A percentile compares a stretch with the other conserved stretches of the same genome.
These are phyloP conservation scores for Tillus elongatus DNA, from an alignment of 2,888 invertebrate species.

Conservation along the genomic window DNA sequence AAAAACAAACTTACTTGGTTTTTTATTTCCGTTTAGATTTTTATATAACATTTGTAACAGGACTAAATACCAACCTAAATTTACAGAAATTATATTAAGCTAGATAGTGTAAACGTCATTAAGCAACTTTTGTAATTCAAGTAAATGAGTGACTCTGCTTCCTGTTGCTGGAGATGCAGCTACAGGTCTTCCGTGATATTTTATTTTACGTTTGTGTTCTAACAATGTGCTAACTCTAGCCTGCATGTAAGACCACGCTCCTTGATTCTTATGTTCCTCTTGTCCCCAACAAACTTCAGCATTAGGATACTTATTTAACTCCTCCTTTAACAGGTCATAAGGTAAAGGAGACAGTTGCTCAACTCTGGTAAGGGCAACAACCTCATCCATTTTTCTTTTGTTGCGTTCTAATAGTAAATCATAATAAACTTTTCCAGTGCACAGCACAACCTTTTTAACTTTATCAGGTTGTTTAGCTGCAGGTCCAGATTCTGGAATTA, in stretches of 20 bases:
- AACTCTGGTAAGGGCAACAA: constrained; percentile 71
- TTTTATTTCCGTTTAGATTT: no score
- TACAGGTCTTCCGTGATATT: constrained; percentile 82
- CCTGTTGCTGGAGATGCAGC: constrained; percentile 95
- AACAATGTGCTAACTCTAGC: constrained; percentile 15
- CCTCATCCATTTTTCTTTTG: constrained; percentile 58
- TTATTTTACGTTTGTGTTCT: no score
- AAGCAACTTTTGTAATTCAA: constrained; percentile 66
- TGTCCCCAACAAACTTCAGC: constrained; percentile 77
- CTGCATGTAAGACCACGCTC: constrained; percentile 78
- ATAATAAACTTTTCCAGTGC: constrained; percentile 88
- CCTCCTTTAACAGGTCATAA: constrained; percentile 72
- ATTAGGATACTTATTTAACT: constrained; percentile 69
- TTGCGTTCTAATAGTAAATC: constrained; percentile 71
- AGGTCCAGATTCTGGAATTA: constrained; percentile 71
- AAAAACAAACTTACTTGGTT: no score
- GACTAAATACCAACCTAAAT: no score
- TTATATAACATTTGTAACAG: no score
- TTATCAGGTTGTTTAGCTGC: constrained; percentile 50
- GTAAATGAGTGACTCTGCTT: constrained; percentile 88
- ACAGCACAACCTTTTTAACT: constrained; percentile 78
- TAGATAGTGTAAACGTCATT: no score
- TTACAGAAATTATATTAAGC: no score
- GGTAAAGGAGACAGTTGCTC: constrained; percentile 93
- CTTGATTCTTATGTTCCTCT: constrained; percentile 88